phyloP scores from a whole-genome alignment of 2,797 vertebrate species.

The Chelmon rostratus region DNA sequence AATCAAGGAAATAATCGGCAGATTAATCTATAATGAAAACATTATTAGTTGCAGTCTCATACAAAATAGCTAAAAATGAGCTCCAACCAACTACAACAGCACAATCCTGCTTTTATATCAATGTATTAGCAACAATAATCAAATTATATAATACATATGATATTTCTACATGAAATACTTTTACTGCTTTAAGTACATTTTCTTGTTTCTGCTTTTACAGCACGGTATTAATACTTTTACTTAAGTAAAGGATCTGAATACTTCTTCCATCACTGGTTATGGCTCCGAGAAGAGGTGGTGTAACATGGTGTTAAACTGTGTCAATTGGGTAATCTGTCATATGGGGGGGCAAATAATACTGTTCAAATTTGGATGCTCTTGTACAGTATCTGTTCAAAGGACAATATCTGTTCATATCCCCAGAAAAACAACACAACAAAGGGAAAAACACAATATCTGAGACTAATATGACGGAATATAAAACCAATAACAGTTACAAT shows the following conservation, averaged over 20 bases:
- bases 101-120: too few species aligned
- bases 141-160: too few species aligned
- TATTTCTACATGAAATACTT: too few species aligned
- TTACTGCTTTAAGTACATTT: too few species aligned
- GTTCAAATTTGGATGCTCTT: constrained; percentile 7
- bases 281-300: neutral
- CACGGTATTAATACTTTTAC: neutral
- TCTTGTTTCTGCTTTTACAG: neutral
- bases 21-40: too few species aligned
- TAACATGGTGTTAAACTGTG: neutral
- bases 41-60: too few species aligned
- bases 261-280: neutral
- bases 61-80: too few species aligned
- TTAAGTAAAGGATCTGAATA: neutral
- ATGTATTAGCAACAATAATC: too few species aligned
- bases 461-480: neutral
- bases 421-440: neutral
- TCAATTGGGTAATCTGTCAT: neutral
- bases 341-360: neutral
- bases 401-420: neutral
- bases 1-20: too few species aligned
- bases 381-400: too few species aligned
- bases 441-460: neutral
- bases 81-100: too few species aligned
- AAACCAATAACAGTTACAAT: constrained; percentile 8